Conservation (phyloP, 2,797 vertebrate genomes). For the Adelosebastes latens region DNA sequence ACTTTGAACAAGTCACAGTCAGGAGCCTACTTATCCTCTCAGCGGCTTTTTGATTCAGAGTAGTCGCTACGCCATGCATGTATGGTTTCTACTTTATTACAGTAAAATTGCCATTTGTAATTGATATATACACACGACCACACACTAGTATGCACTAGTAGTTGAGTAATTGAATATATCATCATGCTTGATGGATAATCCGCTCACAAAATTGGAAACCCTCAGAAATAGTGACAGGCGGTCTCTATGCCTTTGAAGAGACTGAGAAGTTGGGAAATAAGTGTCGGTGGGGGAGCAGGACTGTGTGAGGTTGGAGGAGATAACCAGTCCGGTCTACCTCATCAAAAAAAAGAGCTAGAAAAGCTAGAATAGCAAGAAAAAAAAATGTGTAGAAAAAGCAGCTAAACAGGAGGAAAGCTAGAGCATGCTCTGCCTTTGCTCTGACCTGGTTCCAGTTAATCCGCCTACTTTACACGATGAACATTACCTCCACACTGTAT, state of each 20-base stretch:
- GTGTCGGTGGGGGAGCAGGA: slow-evolving; percentile 1
- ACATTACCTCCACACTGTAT: slow-evolving; percentile 77
- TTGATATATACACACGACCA: background rate
- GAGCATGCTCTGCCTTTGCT: slow-evolving; percentile 71
- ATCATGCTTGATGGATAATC: slow-evolving; percentile 12
- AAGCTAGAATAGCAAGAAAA: slow-evolving; percentile 24
- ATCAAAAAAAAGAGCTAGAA: slow-evolving; percentile 30
- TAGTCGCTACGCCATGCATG: background rate
- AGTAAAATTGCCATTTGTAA: background rate
- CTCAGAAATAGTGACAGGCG: slow-evolving; percentile 31
- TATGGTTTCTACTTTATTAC: background rate
- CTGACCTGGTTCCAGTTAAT: slow-evolving; percentile 83
- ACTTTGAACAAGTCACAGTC: background rate
- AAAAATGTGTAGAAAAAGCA: slow-evolving; percentile 47
- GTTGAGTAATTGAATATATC: slow-evolving; percentile 6
- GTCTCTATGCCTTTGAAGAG: slow-evolving; percentile 12
- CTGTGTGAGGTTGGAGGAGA: slow-evolving; percentile 14
- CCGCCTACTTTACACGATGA: slow-evolving; percentile 79
- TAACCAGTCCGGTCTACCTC: slow-evolving; percentile 34
- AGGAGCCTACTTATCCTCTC: background rate
- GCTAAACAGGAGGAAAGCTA: slow-evolving; percentile 63
- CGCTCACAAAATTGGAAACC: slow-evolving; percentile 18
- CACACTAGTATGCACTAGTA: background rate
- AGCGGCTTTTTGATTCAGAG: background rate
- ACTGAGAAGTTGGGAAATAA: slow-evolving; percentile 10